These are phyloP conservation scores for Xiphydria camelus DNA, from an alignment of 2,888 invertebrate genomes.

Conservation along the genomic window DNA sequence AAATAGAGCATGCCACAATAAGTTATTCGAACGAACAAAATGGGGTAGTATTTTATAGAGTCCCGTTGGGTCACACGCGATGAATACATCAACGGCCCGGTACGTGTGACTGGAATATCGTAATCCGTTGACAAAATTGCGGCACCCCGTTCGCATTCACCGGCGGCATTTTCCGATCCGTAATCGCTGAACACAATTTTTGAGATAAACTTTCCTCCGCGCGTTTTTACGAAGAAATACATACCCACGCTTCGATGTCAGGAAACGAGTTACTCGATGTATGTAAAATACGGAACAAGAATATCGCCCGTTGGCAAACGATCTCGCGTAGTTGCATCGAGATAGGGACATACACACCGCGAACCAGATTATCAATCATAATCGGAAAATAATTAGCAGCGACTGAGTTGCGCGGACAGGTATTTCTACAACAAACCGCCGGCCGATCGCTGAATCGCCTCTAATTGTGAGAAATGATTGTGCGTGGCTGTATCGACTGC, in stretches of 20 bases:
- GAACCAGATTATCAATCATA: slow-evolving; percentile 40
- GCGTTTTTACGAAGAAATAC: too few species aligned
- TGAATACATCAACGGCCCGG: slow-evolving; percentile 52
- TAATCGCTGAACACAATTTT: too few species aligned
- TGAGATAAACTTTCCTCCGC: too few species aligned
- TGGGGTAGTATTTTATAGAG: slow-evolving; percentile 56
- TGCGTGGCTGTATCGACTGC: slow-evolving; percentile 26
- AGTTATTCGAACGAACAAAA: slow-evolving; percentile 55
- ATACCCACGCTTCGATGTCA: neutral
- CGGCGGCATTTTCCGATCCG: neutral
- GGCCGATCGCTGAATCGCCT: slow-evolving; percentile 29
- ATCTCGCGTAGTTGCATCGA: too few species aligned
- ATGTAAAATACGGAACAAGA: too few species aligned
- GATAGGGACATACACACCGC: too few species aligned
- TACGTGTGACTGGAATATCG: slow-evolving; percentile 53
- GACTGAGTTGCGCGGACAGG: neutral
- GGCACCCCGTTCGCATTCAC: neutral
- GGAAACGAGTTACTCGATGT: neutral
- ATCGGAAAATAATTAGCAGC: slow-evolving; percentile 36
- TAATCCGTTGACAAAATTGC: slow-evolving; percentile 15
- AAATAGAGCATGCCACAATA: slow-evolving; percentile 56
- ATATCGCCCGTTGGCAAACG: too few species aligned
- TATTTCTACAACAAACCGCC: slow-evolving; percentile 4
- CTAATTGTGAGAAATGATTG: slow-evolving; percentile 45
- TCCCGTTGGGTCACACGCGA: slow-evolving; percentile 55